Percentiles rank a stretch among this genome's conserved stretches.
Conservation (phyloP, 2,113 vertebrate genomes). For the Periophthalmodon schlosseri region DNA sequence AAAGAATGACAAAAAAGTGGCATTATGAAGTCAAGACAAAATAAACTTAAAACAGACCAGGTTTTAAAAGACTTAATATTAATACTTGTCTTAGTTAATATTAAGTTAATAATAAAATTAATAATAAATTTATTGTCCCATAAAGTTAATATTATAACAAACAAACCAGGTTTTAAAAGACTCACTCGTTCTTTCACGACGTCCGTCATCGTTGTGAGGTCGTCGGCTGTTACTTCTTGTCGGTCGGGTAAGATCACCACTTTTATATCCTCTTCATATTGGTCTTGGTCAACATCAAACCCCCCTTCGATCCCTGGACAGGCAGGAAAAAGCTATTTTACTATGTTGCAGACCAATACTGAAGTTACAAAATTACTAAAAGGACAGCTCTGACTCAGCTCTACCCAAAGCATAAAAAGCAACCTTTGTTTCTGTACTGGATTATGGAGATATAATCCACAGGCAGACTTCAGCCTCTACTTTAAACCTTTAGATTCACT, state of each 20-base stretch:
- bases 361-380: background rate
- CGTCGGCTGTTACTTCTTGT: conserved; percentile 90
- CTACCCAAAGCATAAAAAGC: background rate
- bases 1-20: no score
- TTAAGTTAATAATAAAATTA: no score
- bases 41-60: no score
- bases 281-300: conserved; percentile 94
- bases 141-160: no score
- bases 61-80: no score
- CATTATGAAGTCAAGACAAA: no score
- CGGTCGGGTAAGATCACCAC: conserved; percentile 94
- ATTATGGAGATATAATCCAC: no score
- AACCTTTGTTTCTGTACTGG: no score
- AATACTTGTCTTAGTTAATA: no score
- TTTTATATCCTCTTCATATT: conserved; percentile 93
- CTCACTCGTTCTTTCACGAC: conserved; percentile 93
- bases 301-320: conserved; percentile 93
- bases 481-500: no score
- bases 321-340: conserved; percentile 9
- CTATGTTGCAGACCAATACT: background rate
- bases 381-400: background rate
- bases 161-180: background rate
- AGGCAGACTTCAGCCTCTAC: no score
- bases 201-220: conserved; percentile 85
- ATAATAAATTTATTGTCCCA: no score